Evolutionary conservation across 2,797 vertebrate species (phyloP).

Genomic region (Ficedula albicollis): DNA sequence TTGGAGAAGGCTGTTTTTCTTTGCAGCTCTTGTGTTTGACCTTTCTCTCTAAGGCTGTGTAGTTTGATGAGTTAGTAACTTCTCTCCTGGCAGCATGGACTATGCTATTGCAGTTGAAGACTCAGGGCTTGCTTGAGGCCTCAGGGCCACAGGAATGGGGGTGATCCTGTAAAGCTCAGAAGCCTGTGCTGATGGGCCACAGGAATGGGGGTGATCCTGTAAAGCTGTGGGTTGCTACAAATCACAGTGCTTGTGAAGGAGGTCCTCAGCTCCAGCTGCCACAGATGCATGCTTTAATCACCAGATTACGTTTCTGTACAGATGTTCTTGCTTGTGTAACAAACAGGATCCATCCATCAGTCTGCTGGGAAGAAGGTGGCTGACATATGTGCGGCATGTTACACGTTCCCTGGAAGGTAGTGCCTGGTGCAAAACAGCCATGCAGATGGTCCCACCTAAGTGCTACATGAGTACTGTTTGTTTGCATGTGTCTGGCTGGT

Average conservation of each 20-base stretch:
- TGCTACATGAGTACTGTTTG: not conserved
- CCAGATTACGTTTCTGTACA: not conserved
- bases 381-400: not conserved
- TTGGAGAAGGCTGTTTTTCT: not conserved
- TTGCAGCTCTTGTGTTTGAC: not conserved
- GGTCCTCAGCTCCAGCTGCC: not conserved
- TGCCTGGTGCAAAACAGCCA: not conserved
- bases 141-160: fast-evolving
- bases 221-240: not conserved
- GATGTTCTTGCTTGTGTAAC: not conserved
- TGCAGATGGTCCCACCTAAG: not conserved
- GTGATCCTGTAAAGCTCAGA: not conserved
- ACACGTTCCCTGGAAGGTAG: not conserved
- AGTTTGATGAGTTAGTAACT: not conserved
- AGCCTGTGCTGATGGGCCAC: fast-evolving
- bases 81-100: not conserved
- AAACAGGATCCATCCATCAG: not conserved
- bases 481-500: not conserved
- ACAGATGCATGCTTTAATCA: not conserved
- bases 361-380: not conserved
- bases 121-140: not conserved
- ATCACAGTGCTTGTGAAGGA: fast-evolving
- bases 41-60: not conserved
- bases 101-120: not conserved
- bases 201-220: not conserved